Conservation (phyloP, 2,113 vertebrate species). For the Hippotragus niger region DNA sequence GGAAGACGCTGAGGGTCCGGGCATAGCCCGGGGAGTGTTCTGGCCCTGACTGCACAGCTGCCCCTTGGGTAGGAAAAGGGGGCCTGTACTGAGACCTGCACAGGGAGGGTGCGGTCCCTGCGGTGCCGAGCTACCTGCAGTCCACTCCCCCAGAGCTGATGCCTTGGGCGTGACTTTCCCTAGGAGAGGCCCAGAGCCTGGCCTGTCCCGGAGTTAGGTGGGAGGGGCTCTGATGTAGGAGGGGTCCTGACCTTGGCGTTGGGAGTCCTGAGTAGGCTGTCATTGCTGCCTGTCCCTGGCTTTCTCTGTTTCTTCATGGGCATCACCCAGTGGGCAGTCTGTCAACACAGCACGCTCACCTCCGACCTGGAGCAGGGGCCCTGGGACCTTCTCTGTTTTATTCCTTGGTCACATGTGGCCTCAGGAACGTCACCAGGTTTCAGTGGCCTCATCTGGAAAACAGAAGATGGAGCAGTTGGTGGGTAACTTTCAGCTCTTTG, state of each 20-base stretch:
- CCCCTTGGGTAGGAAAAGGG: background rate
- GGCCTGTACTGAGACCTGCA: background rate
- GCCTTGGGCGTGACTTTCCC: background rate
- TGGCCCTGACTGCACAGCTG: background rate
- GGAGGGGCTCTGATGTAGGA: background rate
- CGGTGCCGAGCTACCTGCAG: too few species aligned
- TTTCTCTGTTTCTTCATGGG: background rate
- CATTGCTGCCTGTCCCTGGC: background rate
- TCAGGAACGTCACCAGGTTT: background rate
- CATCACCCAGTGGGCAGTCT: background rate
- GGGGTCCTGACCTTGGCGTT: background rate
- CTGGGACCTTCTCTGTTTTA: background rate
- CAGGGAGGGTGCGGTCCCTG: background rate
- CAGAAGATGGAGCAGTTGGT: background rate
- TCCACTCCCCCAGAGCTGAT: background rate
- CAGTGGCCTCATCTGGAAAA: background rate
- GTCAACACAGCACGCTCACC: accelerated
- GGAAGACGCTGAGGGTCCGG: background rate
- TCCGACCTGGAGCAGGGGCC: background rate
- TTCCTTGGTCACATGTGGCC: background rate
- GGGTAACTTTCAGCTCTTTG: background rate
- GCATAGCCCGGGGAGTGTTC: background rate
- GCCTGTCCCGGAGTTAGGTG: background rate
- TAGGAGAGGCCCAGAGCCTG: background rate
- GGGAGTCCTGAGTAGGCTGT: background rate